These are phyloP conservation scores for Acanthurus lineatus DNA, from an alignment of 2,797 vertebrate species.

Conservation along the genomic window DNA sequence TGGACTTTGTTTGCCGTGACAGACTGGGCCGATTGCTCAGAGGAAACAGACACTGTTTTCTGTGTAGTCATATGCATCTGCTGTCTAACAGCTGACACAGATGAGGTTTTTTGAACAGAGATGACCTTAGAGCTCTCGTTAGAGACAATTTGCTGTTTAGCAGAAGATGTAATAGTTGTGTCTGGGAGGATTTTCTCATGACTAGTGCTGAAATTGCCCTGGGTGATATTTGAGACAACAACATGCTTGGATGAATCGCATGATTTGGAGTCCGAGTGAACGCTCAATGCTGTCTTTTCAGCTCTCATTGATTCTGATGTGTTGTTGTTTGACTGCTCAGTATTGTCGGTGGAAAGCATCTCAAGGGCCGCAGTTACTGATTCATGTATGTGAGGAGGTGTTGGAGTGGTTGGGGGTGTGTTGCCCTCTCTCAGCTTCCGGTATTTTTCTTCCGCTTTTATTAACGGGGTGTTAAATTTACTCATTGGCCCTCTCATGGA, in stretches of 20 bases:
- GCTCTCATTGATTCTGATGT: constrained; percentile 59
- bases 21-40: constrained; percentile 63
- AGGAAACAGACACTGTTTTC: constrained; percentile 75
- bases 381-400: constrained; percentile 74
- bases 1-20: constrained; percentile 58
- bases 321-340: constrained; percentile 65
- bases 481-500: constrained; percentile 84
- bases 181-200: constrained; percentile 69
- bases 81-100: constrained; percentile 77
- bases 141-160: constrained; percentile 75
- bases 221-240: constrained; percentile 55
- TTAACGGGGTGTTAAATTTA: constrained; percentile 94
- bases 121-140: constrained; percentile 77
- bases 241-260: constrained; percentile 68
- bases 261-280: constrained; percentile 64
- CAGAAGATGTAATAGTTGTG: constrained; percentile 63
- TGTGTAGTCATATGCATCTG: constrained; percentile 74
- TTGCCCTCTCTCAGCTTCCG: constrained; percentile 85
- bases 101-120: constrained; percentile 79
- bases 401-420: constrained; percentile 78
- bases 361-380: constrained; percentile 76
- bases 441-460: constrained; percentile 92
- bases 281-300: constrained; percentile 62
- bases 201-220: constrained; percentile 61
- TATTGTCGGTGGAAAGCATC: constrained; percentile 73